phyloP scores from a whole-genome alignment of 2,113 vertebrate species.

The Trematocara zebra region DNA sequence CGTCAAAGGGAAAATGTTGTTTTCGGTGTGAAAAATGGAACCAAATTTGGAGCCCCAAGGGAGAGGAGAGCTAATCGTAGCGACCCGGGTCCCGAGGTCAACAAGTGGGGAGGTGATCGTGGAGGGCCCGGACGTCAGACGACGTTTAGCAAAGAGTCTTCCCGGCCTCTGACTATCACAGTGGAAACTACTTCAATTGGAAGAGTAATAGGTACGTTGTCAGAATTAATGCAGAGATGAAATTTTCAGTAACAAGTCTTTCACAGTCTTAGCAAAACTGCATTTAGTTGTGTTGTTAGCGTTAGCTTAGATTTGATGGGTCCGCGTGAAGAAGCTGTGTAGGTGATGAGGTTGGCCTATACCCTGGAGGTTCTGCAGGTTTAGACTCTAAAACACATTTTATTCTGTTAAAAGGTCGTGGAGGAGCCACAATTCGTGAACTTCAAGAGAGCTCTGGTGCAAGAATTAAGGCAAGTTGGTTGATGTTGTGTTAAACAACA shows the following conservation, averaged over 20 bases:
- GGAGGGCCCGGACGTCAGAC: not conserved
- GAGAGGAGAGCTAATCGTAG: not conserved
- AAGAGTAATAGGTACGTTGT: constrained; percentile 76
- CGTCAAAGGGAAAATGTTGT: not conserved
- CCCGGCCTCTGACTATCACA: constrained; percentile 54
- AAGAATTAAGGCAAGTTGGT: constrained; percentile 80
- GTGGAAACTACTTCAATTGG: constrained; percentile 74
- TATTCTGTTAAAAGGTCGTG: constrained; percentile 72
- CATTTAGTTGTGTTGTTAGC: not conserved
- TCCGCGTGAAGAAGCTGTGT: not conserved
- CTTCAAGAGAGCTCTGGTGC: constrained; percentile 81
- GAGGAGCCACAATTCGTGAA: constrained; percentile 85
- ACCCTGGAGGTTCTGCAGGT: not conserved
- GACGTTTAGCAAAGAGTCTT: not conserved
- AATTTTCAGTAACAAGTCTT: not conserved
- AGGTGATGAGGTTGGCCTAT: not conserved
- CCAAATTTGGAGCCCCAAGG: not conserved
- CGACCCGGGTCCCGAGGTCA: not conserved
- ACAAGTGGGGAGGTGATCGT: not conserved
- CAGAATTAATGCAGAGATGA: not conserved
- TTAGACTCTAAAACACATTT: not conserved
- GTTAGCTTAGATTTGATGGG: not conserved
- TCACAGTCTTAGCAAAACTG: not conserved
- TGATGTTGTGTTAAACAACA: not conserved
- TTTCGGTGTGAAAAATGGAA: constrained; percentile 1